These are phyloP conservation scores for Anneissia japonica DNA, from an alignment of 35 echinoderm and acorn worm genomes.

Conservation along the genomic window DNA sequence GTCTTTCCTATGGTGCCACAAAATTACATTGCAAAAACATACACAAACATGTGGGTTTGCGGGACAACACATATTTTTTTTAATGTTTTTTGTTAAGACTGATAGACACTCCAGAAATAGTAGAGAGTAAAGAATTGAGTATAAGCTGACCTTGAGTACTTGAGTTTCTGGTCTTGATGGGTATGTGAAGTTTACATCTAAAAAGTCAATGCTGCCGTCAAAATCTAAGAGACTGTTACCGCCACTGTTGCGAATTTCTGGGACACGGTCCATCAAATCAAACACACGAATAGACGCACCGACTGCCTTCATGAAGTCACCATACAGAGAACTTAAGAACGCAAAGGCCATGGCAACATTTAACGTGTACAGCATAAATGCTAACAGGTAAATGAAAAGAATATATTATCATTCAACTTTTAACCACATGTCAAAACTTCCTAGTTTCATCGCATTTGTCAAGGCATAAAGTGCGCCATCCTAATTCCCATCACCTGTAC, in stretches of 20 bases:
- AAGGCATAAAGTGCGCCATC: too few relatives aligned
- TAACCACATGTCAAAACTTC: too few relatives aligned
- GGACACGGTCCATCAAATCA: constrained; percentile 78
- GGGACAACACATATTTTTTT: too few relatives aligned
- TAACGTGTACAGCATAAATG: constrained; percentile 98
- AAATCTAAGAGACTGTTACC: constrained; percentile 58
- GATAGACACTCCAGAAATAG: too few relatives aligned
- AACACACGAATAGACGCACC: constrained; percentile 87
- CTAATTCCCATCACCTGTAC: too few relatives aligned
- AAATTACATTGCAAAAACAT: too few relatives aligned
- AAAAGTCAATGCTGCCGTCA: constrained; percentile 54
- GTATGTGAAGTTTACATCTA: constrained; percentile 68
- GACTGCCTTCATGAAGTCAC: constrained; percentile 98
- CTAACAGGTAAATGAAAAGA: constrained; percentile 15
- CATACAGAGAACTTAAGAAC: constrained; percentile 84
- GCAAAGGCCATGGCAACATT: constrained; percentile 99
- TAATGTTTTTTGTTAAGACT: too few relatives aligned
- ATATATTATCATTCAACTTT: neutral
- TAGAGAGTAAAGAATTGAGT: neutral
- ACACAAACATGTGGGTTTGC: too few relatives aligned
- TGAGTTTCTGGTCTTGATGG: constrained; percentile 81
- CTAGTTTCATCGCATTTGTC: too few relatives aligned
- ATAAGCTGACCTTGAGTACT: constrained; percentile 61
- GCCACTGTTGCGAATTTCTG: constrained; percentile 55
- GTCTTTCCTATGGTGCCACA: too few relatives aligned